phyloP scores from a whole-genome alignment of 2,888 invertebrate genomes.

The Melieria omissa region DNA sequence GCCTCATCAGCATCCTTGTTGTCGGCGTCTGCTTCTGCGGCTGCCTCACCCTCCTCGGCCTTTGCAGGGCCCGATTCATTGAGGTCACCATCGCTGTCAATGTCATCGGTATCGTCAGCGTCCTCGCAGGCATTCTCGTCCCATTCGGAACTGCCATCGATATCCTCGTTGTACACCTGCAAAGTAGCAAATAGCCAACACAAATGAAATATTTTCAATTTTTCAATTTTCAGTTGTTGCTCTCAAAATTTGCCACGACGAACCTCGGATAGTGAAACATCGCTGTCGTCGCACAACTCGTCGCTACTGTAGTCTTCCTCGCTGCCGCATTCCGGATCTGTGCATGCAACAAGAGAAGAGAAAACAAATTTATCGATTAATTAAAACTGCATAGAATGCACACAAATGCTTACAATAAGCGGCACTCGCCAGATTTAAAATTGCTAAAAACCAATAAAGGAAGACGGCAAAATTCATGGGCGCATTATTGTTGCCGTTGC shows the following conservation, averaged over 20 bases:
- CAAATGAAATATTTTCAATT: background rate
- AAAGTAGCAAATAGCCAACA: background rate
- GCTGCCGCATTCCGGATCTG: constrained; percentile 49
- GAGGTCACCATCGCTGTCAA: constrained; percentile 65
- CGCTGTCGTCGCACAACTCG: constrained; percentile 69
- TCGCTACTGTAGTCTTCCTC: constrained; percentile 67
- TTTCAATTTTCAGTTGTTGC: background rate
- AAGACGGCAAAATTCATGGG: constrained; percentile 57
- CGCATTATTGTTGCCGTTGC: constrained; percentile 24
- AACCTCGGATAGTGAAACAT: constrained; percentile 64
- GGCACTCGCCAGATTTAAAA: constrained; percentile 64
- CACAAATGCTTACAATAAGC: constrained; percentile 62
- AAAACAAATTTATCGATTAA: constrained; percentile 53
- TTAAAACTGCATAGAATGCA: constrained; percentile 41
- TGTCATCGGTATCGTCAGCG: constrained; percentile 65
- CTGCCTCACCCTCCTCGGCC: constrained; percentile 28
- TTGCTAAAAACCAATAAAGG: constrained; percentile 65
- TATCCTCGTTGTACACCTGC: constrained; percentile 68
- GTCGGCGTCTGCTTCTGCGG: constrained; percentile 45
- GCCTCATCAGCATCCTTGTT: constrained; percentile 46
- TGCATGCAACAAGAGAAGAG: constrained; percentile 48
- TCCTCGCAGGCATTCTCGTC: constrained; percentile 71
- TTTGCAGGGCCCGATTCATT: constrained; percentile 50
- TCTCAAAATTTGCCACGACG: constrained; percentile 11
- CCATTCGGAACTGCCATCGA: constrained; percentile 74